phyloP scores from a whole-genome alignment of 2,113 vertebrate species.

The Phylloscopus trochiloides region DNA sequence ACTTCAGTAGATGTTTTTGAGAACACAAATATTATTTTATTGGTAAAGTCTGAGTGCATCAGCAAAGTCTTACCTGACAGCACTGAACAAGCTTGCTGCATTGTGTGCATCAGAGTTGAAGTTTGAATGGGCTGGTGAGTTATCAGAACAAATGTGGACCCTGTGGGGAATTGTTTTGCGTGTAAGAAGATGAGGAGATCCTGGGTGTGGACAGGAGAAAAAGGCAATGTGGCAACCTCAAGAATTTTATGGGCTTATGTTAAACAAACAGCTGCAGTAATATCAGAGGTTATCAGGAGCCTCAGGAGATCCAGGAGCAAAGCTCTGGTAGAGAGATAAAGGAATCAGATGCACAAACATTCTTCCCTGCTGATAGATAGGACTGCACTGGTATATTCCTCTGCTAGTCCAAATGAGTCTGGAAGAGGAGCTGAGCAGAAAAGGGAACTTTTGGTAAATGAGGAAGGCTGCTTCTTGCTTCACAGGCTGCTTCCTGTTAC shows the following conservation, averaged over 20 bases:
- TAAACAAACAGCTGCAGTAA: conserved; percentile 13
- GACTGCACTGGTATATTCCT: neutral
- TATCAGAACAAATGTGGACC: neutral
- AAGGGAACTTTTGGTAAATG: conserved; percentile 44
- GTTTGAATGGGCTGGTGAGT: neutral
- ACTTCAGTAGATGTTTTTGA: neutral
- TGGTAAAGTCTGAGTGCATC: neutral
- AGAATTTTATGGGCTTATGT: conserved; percentile 30
- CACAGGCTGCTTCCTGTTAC: conserved; percentile 46
- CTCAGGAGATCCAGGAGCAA: conserved; percentile 9
- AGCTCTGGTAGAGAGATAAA: neutral
- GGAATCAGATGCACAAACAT: neutral
- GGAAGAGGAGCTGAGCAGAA: conserved; percentile 2
- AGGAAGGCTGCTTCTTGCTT: conserved; percentile 32
- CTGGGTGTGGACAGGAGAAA: conserved; percentile 8
- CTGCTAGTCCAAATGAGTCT: neutral
- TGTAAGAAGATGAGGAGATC: conserved; percentile 6
- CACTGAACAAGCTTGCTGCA: neutral
- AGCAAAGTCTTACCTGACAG: neutral
- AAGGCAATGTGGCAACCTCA: conserved; percentile 19
- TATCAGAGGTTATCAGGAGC: conserved; percentile 19
- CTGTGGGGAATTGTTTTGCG: neutral
- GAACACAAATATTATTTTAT: conserved; percentile 9
- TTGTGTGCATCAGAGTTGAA: neutral
- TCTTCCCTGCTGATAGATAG: conserved; percentile 4